phyloP scores from a whole-genome alignment of 1,140 invertebrate species.

The Branchinecta lindahli region DNA sequence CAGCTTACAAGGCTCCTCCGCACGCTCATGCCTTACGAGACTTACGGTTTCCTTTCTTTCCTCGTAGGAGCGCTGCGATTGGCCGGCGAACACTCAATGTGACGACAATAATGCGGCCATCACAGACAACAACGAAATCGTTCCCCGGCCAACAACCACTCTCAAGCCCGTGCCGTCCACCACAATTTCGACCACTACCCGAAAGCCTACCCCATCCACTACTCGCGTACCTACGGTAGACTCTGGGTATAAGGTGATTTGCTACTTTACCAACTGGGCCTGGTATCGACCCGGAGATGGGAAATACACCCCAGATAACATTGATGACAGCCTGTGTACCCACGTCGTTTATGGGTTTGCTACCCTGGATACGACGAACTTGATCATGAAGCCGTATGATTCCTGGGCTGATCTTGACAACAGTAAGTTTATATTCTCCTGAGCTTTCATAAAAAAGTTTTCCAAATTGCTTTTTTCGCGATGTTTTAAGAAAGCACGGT shows the following conservation, averaged over 20 bases:
- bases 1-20: too few species aligned
- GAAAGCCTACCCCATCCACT: conserved; percentile 1
- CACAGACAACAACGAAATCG: conserved; percentile 1
- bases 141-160: background rate
- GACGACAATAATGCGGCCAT: background rate
- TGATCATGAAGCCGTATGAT: conserved; percentile 65
- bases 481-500: too few species aligned
- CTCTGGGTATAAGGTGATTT: conserved; percentile 44
- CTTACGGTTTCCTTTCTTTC: background rate
- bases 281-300: conserved; percentile 70
- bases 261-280: conserved; percentile 88
- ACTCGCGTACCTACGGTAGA: background rate
- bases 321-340: conserved; percentile 69
- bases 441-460: conserved; percentile 10
- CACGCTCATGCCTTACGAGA: too few species aligned
- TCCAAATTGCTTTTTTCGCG: background rate
- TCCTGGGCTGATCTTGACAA: conserved; percentile 78
- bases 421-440: conserved; percentile 36
- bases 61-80: background rate
- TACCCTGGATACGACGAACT: conserved; percentile 56
- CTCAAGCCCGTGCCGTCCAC: background rate
- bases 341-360: conserved; percentile 86
- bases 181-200: conserved; percentile 1
- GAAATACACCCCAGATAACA: conserved; percentile 65
- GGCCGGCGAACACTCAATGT: background rate